A percentile compares a stretch with the other conserved stretches of the same genome.
Conservation (phyloP, 1,140 invertebrate species). For the Helicoverpa zea region DNA sequence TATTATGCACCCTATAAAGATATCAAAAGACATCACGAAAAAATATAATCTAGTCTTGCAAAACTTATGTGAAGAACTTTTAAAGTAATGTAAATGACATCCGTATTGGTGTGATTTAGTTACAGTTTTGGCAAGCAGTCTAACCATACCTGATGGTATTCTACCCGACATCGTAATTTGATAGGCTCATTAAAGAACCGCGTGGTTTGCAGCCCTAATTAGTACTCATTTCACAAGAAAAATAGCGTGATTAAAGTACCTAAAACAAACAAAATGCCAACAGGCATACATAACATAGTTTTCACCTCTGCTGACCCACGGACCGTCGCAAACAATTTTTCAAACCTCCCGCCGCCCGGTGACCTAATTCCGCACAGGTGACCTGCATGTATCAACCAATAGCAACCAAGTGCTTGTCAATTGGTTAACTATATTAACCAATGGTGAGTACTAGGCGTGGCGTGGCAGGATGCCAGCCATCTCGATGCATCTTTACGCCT, state of each 20-base stretch:
- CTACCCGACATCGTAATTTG: neutral
- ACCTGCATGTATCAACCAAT: conserved; percentile 82
- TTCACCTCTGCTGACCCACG: neutral
- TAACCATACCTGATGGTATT: neutral
- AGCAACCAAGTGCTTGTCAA: conserved; percentile 80
- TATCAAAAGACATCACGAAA: too few relatives aligned
- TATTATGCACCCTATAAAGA: too few relatives aligned
- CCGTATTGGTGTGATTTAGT: too few relatives aligned
- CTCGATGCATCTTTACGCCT: conserved; percentile 71
- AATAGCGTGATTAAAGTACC: neutral
- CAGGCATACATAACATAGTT: conserved; percentile 9
- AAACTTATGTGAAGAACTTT: too few relatives aligned
- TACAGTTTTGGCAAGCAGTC: too few relatives aligned
- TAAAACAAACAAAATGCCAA: conserved; percentile 6
- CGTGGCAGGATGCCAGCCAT: conserved; percentile 83
- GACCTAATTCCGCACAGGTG: conserved; percentile 76
- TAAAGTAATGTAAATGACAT: too few relatives aligned
- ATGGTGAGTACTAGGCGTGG: conserved; percentile 85
- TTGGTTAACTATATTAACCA: conserved; percentile 87
- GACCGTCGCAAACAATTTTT: conserved; percentile 49
- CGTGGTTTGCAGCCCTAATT: neutral
- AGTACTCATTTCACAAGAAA: neutral
- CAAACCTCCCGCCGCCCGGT: conserved; percentile 59
- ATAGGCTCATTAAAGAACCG: neutral
- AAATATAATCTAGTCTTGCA: too few relatives aligned